These are phyloP conservation scores for Drosophila sechellia DNA, from an alignment of 1,140 invertebrate genomes.

Conservation along the genomic window DNA sequence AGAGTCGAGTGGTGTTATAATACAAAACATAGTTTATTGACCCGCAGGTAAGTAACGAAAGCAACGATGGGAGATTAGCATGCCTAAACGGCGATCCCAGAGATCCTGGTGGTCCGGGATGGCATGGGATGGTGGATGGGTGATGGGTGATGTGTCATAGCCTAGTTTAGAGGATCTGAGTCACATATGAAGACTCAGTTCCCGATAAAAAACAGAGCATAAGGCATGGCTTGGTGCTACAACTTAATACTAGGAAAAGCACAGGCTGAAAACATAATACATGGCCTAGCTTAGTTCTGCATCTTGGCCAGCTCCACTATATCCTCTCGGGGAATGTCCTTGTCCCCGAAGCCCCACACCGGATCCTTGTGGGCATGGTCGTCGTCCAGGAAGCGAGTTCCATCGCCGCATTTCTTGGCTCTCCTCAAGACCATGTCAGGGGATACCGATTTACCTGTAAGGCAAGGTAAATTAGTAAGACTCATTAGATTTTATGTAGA, in stretches of 20 bases:
- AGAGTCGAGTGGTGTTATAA: conserved; percentile 18
- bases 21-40: conserved; percentile 63
- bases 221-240: conserved; percentile 34
- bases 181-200: neutral
- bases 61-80: conserved; percentile 29
- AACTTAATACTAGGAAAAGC: conserved; percentile 58
- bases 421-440: conserved; percentile 87
- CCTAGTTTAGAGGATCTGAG: too few relatives aligned
- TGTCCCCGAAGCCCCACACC: conserved; percentile 87
- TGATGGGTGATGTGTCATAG: conserved; percentile 1
- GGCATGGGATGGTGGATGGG: conserved; percentile 11
- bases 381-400: conserved; percentile 84
- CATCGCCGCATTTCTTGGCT: conserved; percentile 88
- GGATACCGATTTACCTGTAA: conserved; percentile 87
- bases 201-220: neutral
- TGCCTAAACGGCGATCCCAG: conserved; percentile 31
- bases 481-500: neutral
- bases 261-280: conserved; percentile 41
- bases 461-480: neutral
- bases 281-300: conserved; percentile 62
- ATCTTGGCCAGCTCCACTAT: conserved; percentile 85
- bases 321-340: conserved; percentile 86
- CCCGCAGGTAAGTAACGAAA: conserved; percentile 62
- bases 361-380: conserved; percentile 77
- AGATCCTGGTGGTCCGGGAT: conserved; percentile 1